Base-by-base conservation (phyloP, 2,113 vertebrate species). In the Irena cyanogastra region DNA sequence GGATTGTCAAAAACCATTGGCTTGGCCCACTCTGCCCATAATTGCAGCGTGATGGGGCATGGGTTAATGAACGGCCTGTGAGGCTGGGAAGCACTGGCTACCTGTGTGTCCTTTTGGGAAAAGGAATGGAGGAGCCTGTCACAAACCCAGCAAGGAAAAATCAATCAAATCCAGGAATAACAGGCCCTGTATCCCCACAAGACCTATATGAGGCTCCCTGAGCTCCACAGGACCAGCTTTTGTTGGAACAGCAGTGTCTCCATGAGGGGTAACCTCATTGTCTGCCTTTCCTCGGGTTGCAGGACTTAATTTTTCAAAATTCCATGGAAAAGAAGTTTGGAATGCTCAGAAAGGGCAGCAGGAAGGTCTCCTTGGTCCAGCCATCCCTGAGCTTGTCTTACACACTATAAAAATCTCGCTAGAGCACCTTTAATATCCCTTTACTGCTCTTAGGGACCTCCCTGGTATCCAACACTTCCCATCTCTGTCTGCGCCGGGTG, bases 401-500 rank as follows among this genome's bases (percentile, higher is more conserved):
- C 10, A 37, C 39, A 16, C 4, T 3, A 11, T 16, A 18, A 54
- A 84, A 71, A 16, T 20, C 35, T 39, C 0, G 0, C 30, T 22
- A 54, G 2, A 65, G 8, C 3, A 1, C 10, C 30, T 41, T 4
- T 47, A 76, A 33, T 1, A 10, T 9, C 41, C 14, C 35, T 14
- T 90, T 27, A 15, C 9, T 68, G 27, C 27, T 83, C 42, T 61
- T 42, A n/a, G 66, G 11, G 44, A 27, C 42, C 35, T 76, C 24
- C 8, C 18, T 13, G 30, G 54, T 42, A 37, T 69, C 79, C 63
- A 57, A 22, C 1, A 0, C 4, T 47, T 45, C 26, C 42, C 39
- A 47, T 39, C 47, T 71, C 64, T 1, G 0, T 41, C 56, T 4
- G 14, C 0, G 0, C 9, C 0, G 2, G 2, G 16, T 28, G 49